A percentile compares a stretch with the other conserved stretches of the same genome.
phyloP scores from a whole-genome alignment of 2,797 vertebrate genomes.

The Arnoldichthys spilopterus region DNA sequence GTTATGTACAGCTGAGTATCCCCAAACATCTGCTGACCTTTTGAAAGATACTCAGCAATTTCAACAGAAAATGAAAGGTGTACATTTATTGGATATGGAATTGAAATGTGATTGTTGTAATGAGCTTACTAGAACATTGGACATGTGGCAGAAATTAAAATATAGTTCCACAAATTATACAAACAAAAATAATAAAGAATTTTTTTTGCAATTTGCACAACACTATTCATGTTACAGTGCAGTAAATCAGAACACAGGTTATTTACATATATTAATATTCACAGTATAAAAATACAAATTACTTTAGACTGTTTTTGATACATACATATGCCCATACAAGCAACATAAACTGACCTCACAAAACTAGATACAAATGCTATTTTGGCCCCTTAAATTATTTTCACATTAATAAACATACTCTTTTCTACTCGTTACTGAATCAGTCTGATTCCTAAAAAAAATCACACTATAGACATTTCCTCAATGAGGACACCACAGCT shows the following conservation, averaged over 20 bases:
- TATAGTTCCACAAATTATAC: not conserved
- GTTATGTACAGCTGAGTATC: not conserved
- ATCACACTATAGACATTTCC: not conserved
- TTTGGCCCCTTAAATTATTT: too few relatives aligned
- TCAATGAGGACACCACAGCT: not conserved
- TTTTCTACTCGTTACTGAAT: too few relatives aligned
- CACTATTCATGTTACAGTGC: too few relatives aligned
- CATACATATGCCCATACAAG: too few relatives aligned
- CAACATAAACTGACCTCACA: too few relatives aligned
- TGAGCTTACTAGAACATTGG: not conserved
- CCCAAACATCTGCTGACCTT: slow-evolving; percentile 4
- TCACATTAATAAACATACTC: too few relatives aligned
- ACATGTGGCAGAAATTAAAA: not conserved
- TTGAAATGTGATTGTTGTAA: not conserved
- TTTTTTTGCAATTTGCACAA: too few relatives aligned
- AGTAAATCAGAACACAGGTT: not conserved
- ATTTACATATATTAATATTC: not conserved
- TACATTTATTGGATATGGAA: not conserved
- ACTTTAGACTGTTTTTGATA: too few relatives aligned
- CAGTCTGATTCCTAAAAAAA: not conserved
- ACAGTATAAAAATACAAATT: not conserved
- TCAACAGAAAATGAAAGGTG: not conserved
- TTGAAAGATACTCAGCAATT: not conserved
- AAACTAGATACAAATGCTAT: too few relatives aligned
- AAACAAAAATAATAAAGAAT: too few relatives aligned